These are phyloP conservation scores for Micrastur ruficollis DNA, from an alignment of 2,797 vertebrate species.

Conservation along the genomic window DNA sequence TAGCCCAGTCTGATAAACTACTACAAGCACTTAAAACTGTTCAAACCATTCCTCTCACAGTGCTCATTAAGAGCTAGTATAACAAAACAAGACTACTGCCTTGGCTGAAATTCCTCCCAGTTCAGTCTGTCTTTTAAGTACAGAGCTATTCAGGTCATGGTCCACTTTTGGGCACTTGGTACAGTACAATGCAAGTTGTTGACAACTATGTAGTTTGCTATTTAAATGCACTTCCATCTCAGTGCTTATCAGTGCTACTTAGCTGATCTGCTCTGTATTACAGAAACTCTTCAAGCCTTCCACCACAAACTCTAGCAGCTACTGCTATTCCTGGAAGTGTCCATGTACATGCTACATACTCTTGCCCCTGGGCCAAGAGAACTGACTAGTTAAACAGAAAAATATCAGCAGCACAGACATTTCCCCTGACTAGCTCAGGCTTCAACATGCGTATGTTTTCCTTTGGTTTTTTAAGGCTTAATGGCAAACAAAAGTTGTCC, in stretches of 20 bases:
- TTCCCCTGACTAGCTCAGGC: not conserved
- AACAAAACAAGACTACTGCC: not conserved
- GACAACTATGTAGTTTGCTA: not conserved
- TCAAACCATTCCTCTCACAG: not conserved
- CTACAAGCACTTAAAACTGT: not conserved
- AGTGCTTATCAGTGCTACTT: not conserved
- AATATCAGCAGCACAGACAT: not conserved
- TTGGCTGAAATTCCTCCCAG: not conserved
- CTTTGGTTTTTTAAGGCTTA: not conserved
- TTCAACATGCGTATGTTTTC: not conserved
- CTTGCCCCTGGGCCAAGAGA: not conserved
- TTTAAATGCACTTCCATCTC: not conserved
- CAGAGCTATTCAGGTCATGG: not conserved
- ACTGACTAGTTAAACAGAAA: not conserved
- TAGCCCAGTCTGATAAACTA: not conserved
- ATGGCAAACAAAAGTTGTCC: not conserved
- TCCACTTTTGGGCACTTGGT: not conserved
- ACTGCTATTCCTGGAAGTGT: not conserved
- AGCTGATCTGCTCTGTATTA: not conserved
- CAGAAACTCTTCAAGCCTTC: not conserved
- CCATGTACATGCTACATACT: rapidly evolving
- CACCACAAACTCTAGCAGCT: not conserved
- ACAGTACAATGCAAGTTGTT: not conserved
- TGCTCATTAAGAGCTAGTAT: not conserved
- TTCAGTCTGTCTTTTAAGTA: not conserved